Base-by-base conservation (phyloP, 2,888 invertebrate genomes). In the Apeira syringaria region DNA sequence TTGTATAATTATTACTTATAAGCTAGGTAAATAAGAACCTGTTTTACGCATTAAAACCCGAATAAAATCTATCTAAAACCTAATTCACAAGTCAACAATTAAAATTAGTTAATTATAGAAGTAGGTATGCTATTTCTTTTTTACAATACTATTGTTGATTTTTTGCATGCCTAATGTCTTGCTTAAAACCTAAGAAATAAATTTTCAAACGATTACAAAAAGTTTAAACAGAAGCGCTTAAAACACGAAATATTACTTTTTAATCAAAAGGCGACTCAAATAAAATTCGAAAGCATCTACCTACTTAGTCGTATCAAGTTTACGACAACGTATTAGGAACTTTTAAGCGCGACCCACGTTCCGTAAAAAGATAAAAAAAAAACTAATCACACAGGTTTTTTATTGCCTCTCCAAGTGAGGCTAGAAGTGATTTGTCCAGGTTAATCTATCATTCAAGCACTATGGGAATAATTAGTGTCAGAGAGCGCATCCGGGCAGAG, bases 391-490 rank as follows among this genome's bases (percentile, higher is more conserved):
- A 77, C 62, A 66, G 64, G 43, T 81, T 85, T 86, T 85, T 88
- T 88, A 81, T 80, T 77, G 67, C 73, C 63, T 74, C 70, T 68
- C 56, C 69, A 71, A 75, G 77, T 71, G 77, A 63, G 61, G 79
- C 76, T 76, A 79, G 80, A 76, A 84, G 87, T 87, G 86, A 88
- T 88, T 88, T 88, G 88, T 89, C 86, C 82, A 79, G 72, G 68
- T 84, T 73, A 84, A 89, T 89, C 85, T 87, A 89, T 89, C 88
- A 89, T 86, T 86, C 82, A 78, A 79, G 74, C 79, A 82, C 84
- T 84, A 87, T 85, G 86, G 73, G 81, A 88, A 89, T 89, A 89
- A 89, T 89, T 89, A 89, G 88, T 88, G 88, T 88, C 88, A 89
- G 76, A 80, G 77, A 57, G 68, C 76, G 85, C 84, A 87, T 89